Conservation (phyloP, 1,140 invertebrate species). For the Oryctes rhinoceros region DNA sequence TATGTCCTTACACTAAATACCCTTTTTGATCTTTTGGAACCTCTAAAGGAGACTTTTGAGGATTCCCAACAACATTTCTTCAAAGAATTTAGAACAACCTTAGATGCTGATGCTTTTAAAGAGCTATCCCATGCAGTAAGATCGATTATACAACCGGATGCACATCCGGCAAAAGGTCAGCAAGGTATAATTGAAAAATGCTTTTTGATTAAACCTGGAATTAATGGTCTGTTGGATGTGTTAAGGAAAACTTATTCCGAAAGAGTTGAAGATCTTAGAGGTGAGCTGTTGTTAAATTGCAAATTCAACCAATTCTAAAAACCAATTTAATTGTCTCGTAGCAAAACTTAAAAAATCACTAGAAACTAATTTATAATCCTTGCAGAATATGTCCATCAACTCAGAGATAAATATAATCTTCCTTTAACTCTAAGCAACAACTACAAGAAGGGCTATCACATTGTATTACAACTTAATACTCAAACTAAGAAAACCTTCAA, state of each 20-base stretch:
- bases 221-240: conserved; percentile 80
- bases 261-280: conserved; percentile 77
- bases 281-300: conserved; percentile 59
- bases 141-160: conserved; percentile 76
- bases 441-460: conserved; percentile 77
- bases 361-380: not conserved
- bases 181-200: conserved; percentile 81
- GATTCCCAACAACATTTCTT: conserved; percentile 69
- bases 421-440: conserved; percentile 74
- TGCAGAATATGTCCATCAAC: conserved; percentile 66
- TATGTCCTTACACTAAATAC: conserved; percentile 82
- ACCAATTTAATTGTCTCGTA: not conserved
- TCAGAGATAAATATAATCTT: conserved; percentile 72
- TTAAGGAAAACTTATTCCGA: conserved; percentile 81
- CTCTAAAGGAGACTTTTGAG: conserved; percentile 69
- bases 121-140: conserved; percentile 51
- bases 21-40: conserved; percentile 75
- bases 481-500: conserved; percentile 63
- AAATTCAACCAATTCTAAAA: conserved; percentile 30
- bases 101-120: conserved; percentile 52
- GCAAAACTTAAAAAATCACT: not conserved
- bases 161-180: conserved; percentile 69
- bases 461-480: conserved; percentile 68
- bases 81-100: conserved; percentile 46
- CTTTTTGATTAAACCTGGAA: conserved; percentile 81